phyloP scores from a whole-genome alignment of 2,888 invertebrate genomes.

The Epistrophe grossulariae region DNA sequence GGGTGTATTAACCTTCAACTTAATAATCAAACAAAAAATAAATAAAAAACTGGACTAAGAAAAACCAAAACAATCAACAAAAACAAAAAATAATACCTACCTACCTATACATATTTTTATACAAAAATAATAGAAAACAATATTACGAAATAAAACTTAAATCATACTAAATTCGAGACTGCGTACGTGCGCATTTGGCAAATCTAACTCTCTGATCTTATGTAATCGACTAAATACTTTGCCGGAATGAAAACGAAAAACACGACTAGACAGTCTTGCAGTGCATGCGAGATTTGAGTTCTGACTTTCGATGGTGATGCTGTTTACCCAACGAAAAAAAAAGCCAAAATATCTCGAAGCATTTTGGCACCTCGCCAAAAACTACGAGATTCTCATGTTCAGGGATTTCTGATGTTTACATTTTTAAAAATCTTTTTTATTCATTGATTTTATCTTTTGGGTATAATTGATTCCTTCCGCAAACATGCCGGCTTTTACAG shows the following conservation, averaged over 20 bases:
- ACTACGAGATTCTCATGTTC: constrained; percentile 37
- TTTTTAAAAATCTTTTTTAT: background rate
- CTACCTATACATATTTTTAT: background rate
- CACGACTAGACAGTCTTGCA: constrained; percentile 14
- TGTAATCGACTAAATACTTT: constrained; percentile 13
- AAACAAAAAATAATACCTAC: background rate
- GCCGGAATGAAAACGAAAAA: background rate
- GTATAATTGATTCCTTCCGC: background rate
- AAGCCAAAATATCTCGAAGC: constrained; percentile 40
- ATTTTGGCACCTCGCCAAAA: constrained; percentile 50
- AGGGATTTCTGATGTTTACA: constrained; percentile 20
- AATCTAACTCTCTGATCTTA: constrained; percentile 9
- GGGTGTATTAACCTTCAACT: constrained; percentile 34
- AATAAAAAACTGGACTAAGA: background rate
- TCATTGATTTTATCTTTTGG: constrained; percentile 1
- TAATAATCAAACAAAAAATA: constrained; percentile 1
- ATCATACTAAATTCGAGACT: background rate
- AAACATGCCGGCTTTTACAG: background rate
- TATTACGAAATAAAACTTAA: background rate
- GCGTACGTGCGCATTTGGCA: constrained; percentile 45
- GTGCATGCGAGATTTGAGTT: background rate
- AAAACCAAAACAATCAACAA: constrained; percentile 38
- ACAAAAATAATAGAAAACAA: background rate
- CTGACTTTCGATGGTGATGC: background rate
- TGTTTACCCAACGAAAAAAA: constrained; percentile 1